Evolutionary conservation across 2,888 invertebrate species (phyloP).

Genomic region (Hetaerina titia): DNA sequence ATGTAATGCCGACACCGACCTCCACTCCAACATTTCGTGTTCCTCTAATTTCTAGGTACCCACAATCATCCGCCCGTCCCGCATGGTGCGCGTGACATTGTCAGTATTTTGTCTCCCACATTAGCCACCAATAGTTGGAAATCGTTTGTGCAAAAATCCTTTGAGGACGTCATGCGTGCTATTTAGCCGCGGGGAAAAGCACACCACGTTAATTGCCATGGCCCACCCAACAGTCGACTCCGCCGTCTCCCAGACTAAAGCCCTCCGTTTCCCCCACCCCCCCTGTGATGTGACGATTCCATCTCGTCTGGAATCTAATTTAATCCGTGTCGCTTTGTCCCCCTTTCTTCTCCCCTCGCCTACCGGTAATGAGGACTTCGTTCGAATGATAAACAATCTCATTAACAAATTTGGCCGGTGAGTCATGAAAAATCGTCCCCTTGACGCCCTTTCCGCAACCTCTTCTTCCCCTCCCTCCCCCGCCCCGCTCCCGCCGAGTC

Average conservation of each 20-base stretch:
- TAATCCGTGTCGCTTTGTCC: not conserved
- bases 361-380: not conserved
- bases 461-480: too few relatives aligned
- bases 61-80: not conserved
- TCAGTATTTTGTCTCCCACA: not conserved
- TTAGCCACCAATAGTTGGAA: not conserved
- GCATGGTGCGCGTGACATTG: not conserved
- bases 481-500: not conserved
- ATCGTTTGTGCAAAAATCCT: not conserved
- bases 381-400: conserved; percentile 27
- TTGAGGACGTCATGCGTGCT: not conserved
- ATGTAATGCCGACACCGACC: not conserved
- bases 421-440: not conserved
- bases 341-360: not conserved
- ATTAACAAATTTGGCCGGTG: conserved; percentile 16
- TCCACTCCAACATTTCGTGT: not conserved
- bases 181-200: not conserved
- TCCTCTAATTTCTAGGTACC: not conserved
- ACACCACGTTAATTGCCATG: not conserved
- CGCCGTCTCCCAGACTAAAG: not conserved
- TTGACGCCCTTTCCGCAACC: too few relatives aligned
- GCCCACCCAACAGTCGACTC: not conserved
- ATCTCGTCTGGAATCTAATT: conserved; percentile 14
- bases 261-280: not conserved
- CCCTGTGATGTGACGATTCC: not conserved